Evolutionary conservation across 2,113 vertebrate genomes (phyloP).

Genomic region (Benitochromis conjunctus): DNA sequence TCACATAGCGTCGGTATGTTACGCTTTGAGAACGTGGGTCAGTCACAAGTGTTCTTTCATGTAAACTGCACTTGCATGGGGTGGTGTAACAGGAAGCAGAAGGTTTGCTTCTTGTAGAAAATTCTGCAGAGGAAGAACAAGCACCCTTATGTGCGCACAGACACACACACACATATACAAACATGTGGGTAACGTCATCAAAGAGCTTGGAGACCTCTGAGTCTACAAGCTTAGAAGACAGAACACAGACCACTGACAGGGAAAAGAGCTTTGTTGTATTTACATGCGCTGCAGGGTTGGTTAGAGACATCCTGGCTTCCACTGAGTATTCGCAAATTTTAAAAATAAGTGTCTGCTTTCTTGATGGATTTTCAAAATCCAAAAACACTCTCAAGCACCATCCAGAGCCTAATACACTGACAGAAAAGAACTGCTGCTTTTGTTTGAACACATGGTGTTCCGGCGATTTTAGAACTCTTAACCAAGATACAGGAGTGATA

Average conservation of each 20-base stretch:
- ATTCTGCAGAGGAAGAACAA: neutral
- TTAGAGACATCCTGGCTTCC: neutral
- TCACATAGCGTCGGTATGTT: too few species aligned
- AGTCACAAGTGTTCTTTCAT: neutral
- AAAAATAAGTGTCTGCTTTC: neutral
- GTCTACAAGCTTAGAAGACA: conserved; percentile 4
- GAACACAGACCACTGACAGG: conserved; percentile 23
- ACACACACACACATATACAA: neutral
- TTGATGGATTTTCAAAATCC: neutral
- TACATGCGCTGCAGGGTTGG: conserved; percentile 8
- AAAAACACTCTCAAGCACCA: neutral
- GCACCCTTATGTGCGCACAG: neutral
- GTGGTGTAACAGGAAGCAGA: neutral
- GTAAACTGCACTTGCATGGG: neutral
- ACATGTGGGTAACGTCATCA: neutral
- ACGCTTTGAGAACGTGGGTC: too few species aligned
- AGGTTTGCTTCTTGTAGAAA: neutral
- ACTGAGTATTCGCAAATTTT: neutral
- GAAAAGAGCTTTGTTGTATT: conserved; percentile 18
- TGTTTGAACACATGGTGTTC: neutral
- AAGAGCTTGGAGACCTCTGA: conserved; percentile 15
- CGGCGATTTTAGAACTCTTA: neutral
- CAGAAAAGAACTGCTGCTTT: neutral
- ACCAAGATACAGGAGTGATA: neutral
- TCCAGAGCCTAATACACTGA: neutral